These are phyloP conservation scores for Mormyrops attenuatus DNA, from an alignment of 2,797 vertebrate species.

Conservation along the genomic window DNA sequence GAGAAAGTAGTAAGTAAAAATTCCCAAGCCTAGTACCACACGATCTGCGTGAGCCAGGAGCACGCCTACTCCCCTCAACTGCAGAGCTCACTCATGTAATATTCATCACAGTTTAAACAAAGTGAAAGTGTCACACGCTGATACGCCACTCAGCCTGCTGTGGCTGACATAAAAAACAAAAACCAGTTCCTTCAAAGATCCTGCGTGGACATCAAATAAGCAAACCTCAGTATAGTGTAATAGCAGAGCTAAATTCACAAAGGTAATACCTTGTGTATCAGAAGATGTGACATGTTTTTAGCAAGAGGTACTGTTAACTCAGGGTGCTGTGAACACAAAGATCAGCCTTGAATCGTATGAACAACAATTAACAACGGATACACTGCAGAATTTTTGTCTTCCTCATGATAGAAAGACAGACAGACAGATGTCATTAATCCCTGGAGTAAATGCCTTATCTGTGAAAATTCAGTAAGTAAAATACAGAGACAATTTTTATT, in stretches of 20 bases:
- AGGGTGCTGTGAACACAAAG: neutral
- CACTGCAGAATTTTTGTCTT: neutral
- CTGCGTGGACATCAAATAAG: constrained; percentile 18
- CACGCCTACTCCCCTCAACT: constrained; percentile 27
- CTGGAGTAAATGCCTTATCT: neutral
- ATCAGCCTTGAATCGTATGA: neutral
- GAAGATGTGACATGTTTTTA: neutral
- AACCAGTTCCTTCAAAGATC: constrained; percentile 10
- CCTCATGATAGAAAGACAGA: neutral
- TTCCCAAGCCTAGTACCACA: constrained; percentile 18
- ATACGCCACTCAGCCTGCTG: constrained; percentile 16
- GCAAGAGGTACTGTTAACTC: neutral
- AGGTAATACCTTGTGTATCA: constrained; percentile 17
- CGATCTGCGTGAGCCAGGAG: constrained; percentile 18
- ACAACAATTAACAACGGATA: neutral
- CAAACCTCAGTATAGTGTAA: neutral
- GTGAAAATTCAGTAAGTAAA: neutral
- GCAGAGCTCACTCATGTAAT: constrained; percentile 28
- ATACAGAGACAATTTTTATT: neutral
- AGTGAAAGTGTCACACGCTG: constrained; percentile 22
- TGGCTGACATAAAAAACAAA: constrained; percentile 24
- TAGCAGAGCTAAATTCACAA: neutral
- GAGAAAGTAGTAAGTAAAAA: constrained; percentile 20
- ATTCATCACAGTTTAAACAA: constrained; percentile 31
- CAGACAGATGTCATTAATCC: neutral